Percentiles rank a stretch among this genome's conserved stretches.
Evolutionary conservation across 2,888 invertebrate genomes (phyloP).

Genomic region (Eupithecia inturbata): DNA sequence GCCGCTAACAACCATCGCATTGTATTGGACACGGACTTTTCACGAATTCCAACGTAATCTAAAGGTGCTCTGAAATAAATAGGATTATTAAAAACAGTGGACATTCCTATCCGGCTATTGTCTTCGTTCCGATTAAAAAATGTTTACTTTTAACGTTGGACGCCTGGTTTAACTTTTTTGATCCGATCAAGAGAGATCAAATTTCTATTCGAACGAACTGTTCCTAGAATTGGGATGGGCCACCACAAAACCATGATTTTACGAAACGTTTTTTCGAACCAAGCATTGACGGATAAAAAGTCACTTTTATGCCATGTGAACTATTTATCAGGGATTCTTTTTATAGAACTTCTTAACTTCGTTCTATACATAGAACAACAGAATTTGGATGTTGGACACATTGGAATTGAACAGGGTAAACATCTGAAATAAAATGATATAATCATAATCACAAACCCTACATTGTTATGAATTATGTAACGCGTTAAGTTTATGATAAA

Average conservation of each 20-base stretch:
- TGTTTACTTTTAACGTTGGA: constrained; percentile 19
- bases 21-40: constrained; percentile 53
- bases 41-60: constrained; percentile 54
- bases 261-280: constrained; percentile 12
- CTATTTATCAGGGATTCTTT: not conserved
- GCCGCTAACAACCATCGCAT: constrained; percentile 58
- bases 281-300: not conserved
- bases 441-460: not conserved
- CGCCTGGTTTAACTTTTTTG: constrained; percentile 19
- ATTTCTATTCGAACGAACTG: constrained; percentile 25
- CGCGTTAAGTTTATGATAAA: not conserved
- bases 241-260: constrained; percentile 18
- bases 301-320: constrained; percentile 6
- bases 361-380: too few species aligned
- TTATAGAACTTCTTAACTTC: not conserved
- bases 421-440: not conserved
- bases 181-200: constrained; percentile 27
- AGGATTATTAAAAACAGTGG: constrained; percentile 27
- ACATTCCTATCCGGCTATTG: constrained; percentile 14
- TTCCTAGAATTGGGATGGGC: constrained; percentile 24
- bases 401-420: not conserved
- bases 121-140: constrained; percentile 21
- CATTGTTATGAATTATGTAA: not conserved
- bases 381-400: not conserved
- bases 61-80: constrained; percentile 38